Percentiles rank a stretch among this genome's conserved stretches.
Evolutionary conservation across 2,113 vertebrate species (phyloP).

Genomic region (Alectura lathami): DNA sequence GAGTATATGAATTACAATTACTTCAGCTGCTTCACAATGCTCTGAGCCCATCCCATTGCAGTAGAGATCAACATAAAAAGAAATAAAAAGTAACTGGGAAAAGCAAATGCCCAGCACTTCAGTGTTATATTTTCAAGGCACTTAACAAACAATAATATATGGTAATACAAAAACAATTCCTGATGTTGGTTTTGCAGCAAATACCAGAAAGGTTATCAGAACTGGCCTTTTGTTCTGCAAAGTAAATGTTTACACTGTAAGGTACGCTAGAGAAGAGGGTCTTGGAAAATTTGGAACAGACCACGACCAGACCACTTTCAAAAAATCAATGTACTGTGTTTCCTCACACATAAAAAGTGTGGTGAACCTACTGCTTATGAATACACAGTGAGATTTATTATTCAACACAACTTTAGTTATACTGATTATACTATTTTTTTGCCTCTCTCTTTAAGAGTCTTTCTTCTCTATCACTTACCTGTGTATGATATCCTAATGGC

Average conservation of each 20-base stretch:
- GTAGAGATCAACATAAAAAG: background rate
- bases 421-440: background rate
- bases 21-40: background rate
- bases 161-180: conserved; percentile 21
- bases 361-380: background rate
- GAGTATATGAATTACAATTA: background rate
- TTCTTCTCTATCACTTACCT: conserved; percentile 72
- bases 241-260: conserved; percentile 44
- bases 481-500: conserved; percentile 97
- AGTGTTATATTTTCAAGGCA: background rate
- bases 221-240: conserved; percentile 51
- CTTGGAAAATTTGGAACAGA: conserved; percentile 15
- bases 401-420: background rate
- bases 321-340: background rate
- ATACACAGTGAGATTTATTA: background rate
- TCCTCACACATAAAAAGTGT: background rate
- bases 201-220: conserved; percentile 57
- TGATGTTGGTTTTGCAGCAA: conserved; percentile 41
- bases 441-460: background rate
- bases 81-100: background rate
- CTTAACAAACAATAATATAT: background rate
- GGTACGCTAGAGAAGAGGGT: conserved; percentile 20
- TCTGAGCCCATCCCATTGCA: background rate
- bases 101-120: background rate
- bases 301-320: background rate